Evolutionary conservation across 2,888 invertebrate species (phyloP).

Genomic region (Diarsia rubi): DNA sequence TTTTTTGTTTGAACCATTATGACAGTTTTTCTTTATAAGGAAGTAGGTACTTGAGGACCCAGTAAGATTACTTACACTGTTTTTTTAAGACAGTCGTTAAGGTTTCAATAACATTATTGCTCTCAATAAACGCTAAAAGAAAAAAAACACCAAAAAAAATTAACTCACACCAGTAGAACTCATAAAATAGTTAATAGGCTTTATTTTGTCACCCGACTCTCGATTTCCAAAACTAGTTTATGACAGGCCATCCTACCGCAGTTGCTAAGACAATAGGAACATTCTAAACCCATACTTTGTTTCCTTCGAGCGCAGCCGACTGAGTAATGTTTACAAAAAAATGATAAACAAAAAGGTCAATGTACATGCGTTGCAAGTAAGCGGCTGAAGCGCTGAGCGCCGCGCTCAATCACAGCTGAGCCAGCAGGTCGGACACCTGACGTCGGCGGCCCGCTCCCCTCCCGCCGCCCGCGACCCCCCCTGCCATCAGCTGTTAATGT

Average conservation of each 20-base stretch:
- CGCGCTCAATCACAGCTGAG: slow-evolving; percentile 77
- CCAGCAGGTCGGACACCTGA: slow-evolving; percentile 87
- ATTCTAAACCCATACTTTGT: slow-evolving; percentile 48
- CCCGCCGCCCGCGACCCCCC: slow-evolving; percentile 71
- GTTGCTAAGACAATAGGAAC: slow-evolving; percentile 53
- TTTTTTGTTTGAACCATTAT: background rate
- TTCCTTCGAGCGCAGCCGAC: slow-evolving; percentile 42
- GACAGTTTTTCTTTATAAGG: background rate
- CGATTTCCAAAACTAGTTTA: slow-evolving; percentile 42
- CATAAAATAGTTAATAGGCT: slow-evolving; percentile 4
- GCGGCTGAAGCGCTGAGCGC: slow-evolving; percentile 85
- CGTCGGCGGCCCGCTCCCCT: slow-evolving; percentile 76
- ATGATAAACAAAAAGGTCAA: slow-evolving; percentile 89
- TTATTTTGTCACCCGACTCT: slow-evolving; percentile 24
- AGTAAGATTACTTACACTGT: background rate
- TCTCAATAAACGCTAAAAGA: background rate
- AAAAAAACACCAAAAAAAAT: background rate
- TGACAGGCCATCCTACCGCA: slow-evolving; percentile 23
- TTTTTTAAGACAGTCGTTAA: background rate
- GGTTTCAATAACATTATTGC: background rate
- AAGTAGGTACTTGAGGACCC: too few species aligned
- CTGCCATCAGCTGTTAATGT: slow-evolving; percentile 90
- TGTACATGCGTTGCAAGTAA: slow-evolving; percentile 78
- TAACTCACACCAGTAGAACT: slow-evolving; percentile 4
- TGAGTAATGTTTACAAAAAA: slow-evolving; percentile 79